A percentile compares a stretch with the other conserved stretches of the same genome.
phyloP scores from a whole-genome alignment of 1,140 invertebrate genomes.

The Cotesia glomerata region DNA sequence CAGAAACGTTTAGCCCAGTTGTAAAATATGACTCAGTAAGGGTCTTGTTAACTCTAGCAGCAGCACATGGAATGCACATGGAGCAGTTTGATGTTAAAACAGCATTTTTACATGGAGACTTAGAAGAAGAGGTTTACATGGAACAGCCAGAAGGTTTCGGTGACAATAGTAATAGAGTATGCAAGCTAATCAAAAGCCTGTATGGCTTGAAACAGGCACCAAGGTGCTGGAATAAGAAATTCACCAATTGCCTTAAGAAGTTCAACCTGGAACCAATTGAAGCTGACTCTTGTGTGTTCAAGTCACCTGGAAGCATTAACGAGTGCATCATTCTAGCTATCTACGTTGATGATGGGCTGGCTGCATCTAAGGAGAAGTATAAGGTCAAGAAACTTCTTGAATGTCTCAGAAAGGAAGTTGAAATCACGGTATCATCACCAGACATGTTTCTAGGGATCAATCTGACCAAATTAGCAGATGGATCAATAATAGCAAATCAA shows the following conservation, averaged over 20 bases:
- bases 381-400: no score
- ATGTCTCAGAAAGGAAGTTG: background rate
- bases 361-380: background rate
- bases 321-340: background rate
- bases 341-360: background rate
- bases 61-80: background rate
- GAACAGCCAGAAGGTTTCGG: background rate
- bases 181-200: background rate
- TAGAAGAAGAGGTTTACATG: slow-evolving; percentile 5
- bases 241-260: background rate
- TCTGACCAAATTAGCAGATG: background rate
- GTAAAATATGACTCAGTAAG: background rate
- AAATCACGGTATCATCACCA: background rate
- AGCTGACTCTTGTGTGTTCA: background rate
- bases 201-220: slow-evolving; percentile 11
- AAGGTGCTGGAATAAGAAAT: background rate
- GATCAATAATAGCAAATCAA: background rate
- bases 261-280: background rate
- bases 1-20: slow-evolving; percentile 4
- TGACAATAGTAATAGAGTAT: background rate
- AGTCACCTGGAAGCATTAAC: background rate
- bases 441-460: background rate
- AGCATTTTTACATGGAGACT: slow-evolving; percentile 10
- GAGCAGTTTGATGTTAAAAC: slow-evolving; percentile 1
- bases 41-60: background rate